Percentiles rank a stretch among this genome's conserved stretches.
Evolutionary conservation across 92 coral and sea anemone species (phyloP).

Genomic region (Parazoanthus atlanticus): DNA sequence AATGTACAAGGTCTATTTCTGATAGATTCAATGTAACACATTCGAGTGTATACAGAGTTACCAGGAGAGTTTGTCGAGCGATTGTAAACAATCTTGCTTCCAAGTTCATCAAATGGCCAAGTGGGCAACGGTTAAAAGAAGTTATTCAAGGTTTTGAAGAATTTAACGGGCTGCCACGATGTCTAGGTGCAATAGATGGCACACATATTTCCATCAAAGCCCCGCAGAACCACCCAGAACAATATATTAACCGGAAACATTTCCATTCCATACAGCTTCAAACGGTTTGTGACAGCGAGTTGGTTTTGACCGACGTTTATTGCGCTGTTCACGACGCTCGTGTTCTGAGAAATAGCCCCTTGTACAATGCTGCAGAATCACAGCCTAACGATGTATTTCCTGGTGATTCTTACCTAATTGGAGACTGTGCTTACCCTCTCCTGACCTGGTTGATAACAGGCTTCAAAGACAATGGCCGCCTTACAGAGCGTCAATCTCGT

Average conservation of each 20-base stretch:
- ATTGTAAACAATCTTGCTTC: constrained; percentile 38
- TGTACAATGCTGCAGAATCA: constrained; percentile 48
- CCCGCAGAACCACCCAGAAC: constrained; percentile 44
- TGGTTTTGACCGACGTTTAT: constrained; percentile 51
- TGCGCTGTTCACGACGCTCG: constrained; percentile 56
- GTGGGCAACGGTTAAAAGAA: constrained; percentile 28
- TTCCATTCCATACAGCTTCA: constrained; percentile 49
- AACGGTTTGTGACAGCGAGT: constrained; percentile 43
- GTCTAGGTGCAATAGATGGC: constrained; percentile 49
- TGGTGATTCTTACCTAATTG: constrained; percentile 46
- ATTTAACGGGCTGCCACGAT: constrained; percentile 36
- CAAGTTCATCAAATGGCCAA: constrained; percentile 27
- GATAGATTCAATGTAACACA: constrained; percentile 56
- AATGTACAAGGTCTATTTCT: constrained; percentile 50
- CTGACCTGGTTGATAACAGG: constrained; percentile 55
- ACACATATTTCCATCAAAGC: constrained; percentile 49
- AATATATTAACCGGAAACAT: constrained; percentile 47
- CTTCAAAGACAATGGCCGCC: constrained; percentile 57
- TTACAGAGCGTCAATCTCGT: constrained; percentile 52
- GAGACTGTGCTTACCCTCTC: constrained; percentile 56
- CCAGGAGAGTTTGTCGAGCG: constrained; percentile 48
- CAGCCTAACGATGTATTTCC: constrained; percentile 49
- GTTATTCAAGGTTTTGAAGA: constrained; percentile 37
- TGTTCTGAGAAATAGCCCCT: constrained; percentile 53
- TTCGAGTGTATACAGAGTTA: constrained; percentile 41